Percentiles rank a stretch among this genome's conserved stretches.
Evolutionary conservation across 2,113 vertebrate genomes (phyloP).

Genomic region (Nothoprocta perdicaria): DNA sequence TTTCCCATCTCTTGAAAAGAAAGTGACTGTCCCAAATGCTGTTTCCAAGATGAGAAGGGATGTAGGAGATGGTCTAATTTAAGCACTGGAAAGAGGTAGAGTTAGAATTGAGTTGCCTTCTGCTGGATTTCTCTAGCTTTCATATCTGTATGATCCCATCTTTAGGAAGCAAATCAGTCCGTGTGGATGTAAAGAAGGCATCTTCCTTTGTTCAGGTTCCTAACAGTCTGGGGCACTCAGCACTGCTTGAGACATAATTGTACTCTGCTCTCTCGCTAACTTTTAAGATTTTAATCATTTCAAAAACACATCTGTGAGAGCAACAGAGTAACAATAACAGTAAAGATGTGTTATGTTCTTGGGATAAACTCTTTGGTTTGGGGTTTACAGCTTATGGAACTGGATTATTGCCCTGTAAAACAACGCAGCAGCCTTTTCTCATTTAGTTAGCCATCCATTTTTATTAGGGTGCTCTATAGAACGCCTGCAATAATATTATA

Average conservation of each 20-base stretch:
- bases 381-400: slow-evolving; percentile 46
- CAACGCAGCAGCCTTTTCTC: slow-evolving; percentile 52
- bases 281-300: slow-evolving; percentile 51
- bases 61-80: background rate
- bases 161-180: background rate
- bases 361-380: slow-evolving; percentile 41
- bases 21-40: background rate
- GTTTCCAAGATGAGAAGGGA: background rate
- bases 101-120: background rate
- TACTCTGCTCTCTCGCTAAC: background rate
- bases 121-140: background rate
- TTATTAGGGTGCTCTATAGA: slow-evolving; percentile 55
- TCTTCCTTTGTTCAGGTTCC: background rate
- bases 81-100: background rate
- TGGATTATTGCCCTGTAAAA: slow-evolving; percentile 63
- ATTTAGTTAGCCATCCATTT: slow-evolving; percentile 57
- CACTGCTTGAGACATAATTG: background rate
- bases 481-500: slow-evolving; percentile 64
- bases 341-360: slow-evolving; percentile 20
- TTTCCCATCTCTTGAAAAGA: background rate
- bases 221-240: background rate
- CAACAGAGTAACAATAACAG: slow-evolving; percentile 39
- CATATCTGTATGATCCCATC: background rate
- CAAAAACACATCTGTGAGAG: slow-evolving; percentile 45
- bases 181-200: background rate